Evolutionary conservation across 2,113 vertebrate genomes (phyloP).

Genomic region (Gracilinanus agilis): DNA sequence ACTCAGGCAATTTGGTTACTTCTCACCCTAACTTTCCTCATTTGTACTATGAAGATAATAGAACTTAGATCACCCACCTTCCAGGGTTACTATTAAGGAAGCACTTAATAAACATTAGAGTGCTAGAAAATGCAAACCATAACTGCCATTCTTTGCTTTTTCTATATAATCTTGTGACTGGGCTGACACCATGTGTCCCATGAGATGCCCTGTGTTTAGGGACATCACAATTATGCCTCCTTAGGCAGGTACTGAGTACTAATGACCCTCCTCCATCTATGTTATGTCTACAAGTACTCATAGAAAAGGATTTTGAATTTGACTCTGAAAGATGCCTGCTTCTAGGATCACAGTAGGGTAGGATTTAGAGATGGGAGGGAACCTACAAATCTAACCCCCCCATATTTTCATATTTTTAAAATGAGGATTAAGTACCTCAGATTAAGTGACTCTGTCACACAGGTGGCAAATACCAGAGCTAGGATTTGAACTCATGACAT

Average conservation of each 20-base stretch:
- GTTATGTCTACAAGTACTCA: background rate
- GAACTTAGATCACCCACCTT: background rate
- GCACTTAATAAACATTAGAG: background rate
- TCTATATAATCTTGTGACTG: background rate
- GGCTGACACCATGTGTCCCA: background rate
- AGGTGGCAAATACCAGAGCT: background rate
- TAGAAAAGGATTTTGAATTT: background rate
- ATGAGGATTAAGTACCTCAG: background rate
- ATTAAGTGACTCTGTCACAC: background rate
- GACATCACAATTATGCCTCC: background rate
- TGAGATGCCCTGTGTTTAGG: background rate
- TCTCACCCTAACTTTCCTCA: background rate
- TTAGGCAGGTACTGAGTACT: background rate
- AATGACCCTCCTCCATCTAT: background rate
- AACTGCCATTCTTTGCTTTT: background rate
- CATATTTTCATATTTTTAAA: background rate
- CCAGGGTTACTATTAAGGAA: background rate
- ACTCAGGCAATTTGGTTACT: background rate
- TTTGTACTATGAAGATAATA: background rate
- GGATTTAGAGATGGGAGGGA: background rate
- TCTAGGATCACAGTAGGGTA: background rate
- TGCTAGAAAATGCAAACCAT: background rate
- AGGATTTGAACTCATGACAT: background rate
- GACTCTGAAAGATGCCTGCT: background rate
- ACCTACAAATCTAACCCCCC: background rate